Evolutionary conservation across 2,888 invertebrate genomes (phyloP), one percentile per base, ranked within the genome.

Genomic region (Gortyna flavago): DNA sequence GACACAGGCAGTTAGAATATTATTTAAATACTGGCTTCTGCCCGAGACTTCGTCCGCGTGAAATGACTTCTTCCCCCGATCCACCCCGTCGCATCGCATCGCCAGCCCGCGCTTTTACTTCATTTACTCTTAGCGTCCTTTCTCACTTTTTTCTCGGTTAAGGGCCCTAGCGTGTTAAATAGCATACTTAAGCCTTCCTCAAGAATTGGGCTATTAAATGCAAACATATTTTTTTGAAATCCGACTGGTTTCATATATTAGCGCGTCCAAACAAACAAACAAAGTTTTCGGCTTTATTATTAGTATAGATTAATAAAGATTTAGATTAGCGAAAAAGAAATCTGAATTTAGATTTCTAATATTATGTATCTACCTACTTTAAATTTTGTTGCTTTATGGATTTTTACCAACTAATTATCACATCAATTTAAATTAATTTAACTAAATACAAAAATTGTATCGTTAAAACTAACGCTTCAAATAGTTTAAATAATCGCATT

Each of bases 321-420:
- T 21, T 21, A 21, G 2, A 21, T 57, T 0, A 41, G 1, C 7
- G 11, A 48, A 80, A 62, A 59, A 57, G 0, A 51, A 81, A 41
- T 51, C 32, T 29, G n/a, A 32, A 13, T 32, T 48, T 25, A n/a
- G 21, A 74, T 81, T 57, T 79, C 48, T 48, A 81, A 48, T 51
- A 25, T 44, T 32, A 35, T 16, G 21, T 35, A 35, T 3, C 13
- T 57, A 29, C 4, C 18, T 44, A 21, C 7, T 62, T 80, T 21
- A 48, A n/a, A 41, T 61, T n/a, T 79, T 35, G 8, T 44, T 38
- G 41, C 13, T 8, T 25, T 13, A 13, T 1, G 35, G 25, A 62
- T 72, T 29, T 44, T 29, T 35, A 32, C 48, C 29, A 16, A 25
- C 2, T 25, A 48, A 64, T 21, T 16, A 57, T 32, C 8, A 18